Evolutionary conservation across 2,888 invertebrate genomes (phyloP), one percentile per base, ranked within the genome.

Genomic region (Pristionchus fissidentatus): DNA sequence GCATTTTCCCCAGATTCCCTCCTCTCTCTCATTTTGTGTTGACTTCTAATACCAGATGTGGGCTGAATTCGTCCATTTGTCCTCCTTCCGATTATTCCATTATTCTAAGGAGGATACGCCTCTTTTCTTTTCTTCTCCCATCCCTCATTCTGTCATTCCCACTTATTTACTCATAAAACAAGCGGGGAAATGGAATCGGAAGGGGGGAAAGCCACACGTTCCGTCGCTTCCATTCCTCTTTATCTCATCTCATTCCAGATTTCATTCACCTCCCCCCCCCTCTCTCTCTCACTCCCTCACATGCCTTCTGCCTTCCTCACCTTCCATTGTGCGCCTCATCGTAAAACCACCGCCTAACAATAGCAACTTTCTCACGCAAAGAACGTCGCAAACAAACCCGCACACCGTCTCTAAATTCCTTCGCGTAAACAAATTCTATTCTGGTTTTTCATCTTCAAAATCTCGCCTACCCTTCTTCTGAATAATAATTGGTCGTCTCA

Each of bases 151-250:
- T 29, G 5, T 29, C 46, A 46, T 46, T 73, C 73, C 38, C 46
- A 41, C 73, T 73, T 46, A 73, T 73, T 73, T 43, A 41, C 73
- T 46, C 73, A 41, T 73, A 73, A 73, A 66, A 66, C 66, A 66
- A 60, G n/a, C 32, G 60, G 38, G 66, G 38, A 38, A 66, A 66
- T 66, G 66, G 35, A 66, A 66, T 66, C 35, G 66, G 66, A 19
- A 66, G 29, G 38, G 66, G 66, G 38, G 66, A 38, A 66, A 66
- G 38, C 66, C 35, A 38, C 22, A 66, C 66, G 66, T 66, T 66
- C 66, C 35, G n/a, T n/a, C n/a, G n/a, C n/a, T n/a, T n/a, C n/a
- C n/a, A n/a, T n/a, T n/a, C n/a, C 32, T 60, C 60, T 60, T 32
- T 57, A n/a, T 57, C 60, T 66, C 38, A 35, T 66, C 38, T 38